A percentile compares a stretch with the other conserved stretches of the same genome.
Evolutionary conservation across 2,888 invertebrate genomes (phyloP).

Genomic region (Agrochola litura): DNA sequence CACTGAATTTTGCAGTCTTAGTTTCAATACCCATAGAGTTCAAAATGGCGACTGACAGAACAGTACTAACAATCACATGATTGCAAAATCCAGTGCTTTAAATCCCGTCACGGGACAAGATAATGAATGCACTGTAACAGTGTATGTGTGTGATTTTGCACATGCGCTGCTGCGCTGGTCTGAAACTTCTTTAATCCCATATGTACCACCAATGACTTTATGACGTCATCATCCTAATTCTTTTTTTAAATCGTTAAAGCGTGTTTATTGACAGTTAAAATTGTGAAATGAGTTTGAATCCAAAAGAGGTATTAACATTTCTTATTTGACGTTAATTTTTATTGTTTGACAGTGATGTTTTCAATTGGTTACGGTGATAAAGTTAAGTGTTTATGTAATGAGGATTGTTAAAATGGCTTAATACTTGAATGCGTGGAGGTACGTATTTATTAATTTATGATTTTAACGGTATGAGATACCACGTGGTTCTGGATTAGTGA

Average conservation of each 20-base stretch:
- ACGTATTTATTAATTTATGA: constrained; percentile 24
- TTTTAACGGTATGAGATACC: constrained; percentile 5
- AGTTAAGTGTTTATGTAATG: constrained; percentile 67
- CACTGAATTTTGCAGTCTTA: no score
- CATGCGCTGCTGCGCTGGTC: not conserved
- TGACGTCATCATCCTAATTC: constrained; percentile 65
- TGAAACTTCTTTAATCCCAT: constrained; percentile 24
- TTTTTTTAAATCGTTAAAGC: constrained; percentile 72
- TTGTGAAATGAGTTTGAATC: constrained; percentile 73
- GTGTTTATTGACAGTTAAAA: constrained; percentile 80
- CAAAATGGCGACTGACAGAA: no score
- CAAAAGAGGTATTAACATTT: constrained; percentile 69
- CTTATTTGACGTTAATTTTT: constrained; percentile 71
- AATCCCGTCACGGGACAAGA: no score
- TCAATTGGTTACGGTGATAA: constrained; percentile 66
- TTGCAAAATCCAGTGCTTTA: no score
- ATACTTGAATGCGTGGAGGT: constrained; percentile 35
- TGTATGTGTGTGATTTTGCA: not conserved
- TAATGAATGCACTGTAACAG: no score
- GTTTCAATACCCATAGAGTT: no score
- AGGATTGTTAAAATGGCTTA: constrained; percentile 57
- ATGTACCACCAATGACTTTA: constrained; percentile 65
- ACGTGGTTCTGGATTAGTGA: not conserved
- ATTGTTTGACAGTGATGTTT: constrained; percentile 59
- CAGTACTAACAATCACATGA: no score